phyloP scores from a whole-genome alignment of 2,888 invertebrate genomes.

The Oligia latruncula region DNA sequence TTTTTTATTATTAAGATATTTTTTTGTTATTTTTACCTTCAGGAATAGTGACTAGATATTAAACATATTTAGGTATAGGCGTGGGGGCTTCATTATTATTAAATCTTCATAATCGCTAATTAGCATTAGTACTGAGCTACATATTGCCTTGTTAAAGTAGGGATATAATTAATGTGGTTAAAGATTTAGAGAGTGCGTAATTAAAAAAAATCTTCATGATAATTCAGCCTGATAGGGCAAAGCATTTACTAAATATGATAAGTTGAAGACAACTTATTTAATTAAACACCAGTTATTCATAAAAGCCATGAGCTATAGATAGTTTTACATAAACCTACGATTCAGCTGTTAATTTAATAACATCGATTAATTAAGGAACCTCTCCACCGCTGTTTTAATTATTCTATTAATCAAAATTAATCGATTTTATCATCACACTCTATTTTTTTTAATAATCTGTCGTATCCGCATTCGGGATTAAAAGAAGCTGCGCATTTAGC shows the following conservation, averaged over 20 bases:
- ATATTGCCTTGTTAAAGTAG: neutral
- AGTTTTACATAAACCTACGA: slow-evolving; percentile 25
- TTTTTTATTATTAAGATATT: neutral
- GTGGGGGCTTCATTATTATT: neutral
- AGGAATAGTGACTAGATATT: no score
- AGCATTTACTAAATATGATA: neutral
- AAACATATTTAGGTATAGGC: neutral
- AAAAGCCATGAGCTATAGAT: neutral
- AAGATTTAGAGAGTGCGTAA: no score
- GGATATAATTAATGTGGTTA: no score
- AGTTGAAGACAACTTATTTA: neutral
- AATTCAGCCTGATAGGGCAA: neutral
- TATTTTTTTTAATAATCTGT: slow-evolving; percentile 3
- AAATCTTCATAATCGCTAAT: neutral
- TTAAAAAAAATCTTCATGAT: neutral
- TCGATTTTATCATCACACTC: slow-evolving; percentile 28
- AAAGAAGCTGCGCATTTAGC: neutral
- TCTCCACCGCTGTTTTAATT: slow-evolving; percentile 30
- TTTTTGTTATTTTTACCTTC: neutral
- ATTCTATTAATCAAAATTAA: slow-evolving; percentile 33
- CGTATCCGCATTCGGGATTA: slow-evolving; percentile 21
- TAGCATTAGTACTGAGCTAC: neutral
- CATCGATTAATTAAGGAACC: slow-evolving; percentile 18
- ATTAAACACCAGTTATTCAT: neutral
- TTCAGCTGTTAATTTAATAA: slow-evolving; percentile 37